These are phyloP conservation scores for Chelon auratus DNA, from an alignment of 2,797 vertebrate genomes.

Conservation along the genomic window DNA sequence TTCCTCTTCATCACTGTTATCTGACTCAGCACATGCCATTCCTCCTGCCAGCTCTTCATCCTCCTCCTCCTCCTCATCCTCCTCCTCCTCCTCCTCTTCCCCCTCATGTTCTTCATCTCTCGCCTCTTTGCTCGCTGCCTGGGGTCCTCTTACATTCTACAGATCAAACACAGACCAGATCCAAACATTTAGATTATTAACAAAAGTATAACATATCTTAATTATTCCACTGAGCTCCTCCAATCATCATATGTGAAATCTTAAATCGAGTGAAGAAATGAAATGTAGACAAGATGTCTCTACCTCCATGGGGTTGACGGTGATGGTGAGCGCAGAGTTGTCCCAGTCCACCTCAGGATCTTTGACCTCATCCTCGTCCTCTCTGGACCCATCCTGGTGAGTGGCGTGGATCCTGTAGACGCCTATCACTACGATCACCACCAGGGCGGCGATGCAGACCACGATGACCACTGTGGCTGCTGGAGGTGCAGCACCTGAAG, in stretches of 20 bases:
- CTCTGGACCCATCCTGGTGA: constrained; percentile 85
- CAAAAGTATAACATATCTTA: too few relatives aligned
- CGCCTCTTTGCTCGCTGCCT: constrained; percentile 61
- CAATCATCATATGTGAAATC: not conserved
- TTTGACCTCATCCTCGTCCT: constrained; percentile 84
- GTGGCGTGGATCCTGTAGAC: constrained; percentile 90
- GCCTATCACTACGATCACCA: constrained; percentile 91
- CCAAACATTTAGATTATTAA: too few relatives aligned
- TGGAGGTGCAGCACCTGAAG: constrained; percentile 79
- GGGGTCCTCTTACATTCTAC: constrained; percentile 89
- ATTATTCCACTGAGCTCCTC: not conserved
- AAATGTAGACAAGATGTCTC: not conserved
- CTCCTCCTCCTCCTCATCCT: constrained; percentile 86
- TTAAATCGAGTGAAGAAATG: not conserved
- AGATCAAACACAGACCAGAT: constrained; percentile 35
- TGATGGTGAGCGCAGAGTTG: constrained; percentile 93
- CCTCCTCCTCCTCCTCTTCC: constrained; percentile 70
- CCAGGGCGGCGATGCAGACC: constrained; percentile 91
- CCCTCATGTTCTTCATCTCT: constrained; percentile 80
- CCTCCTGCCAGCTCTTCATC: constrained; percentile 86
- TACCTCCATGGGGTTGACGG: constrained; percentile 97
- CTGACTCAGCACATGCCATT: constrained; percentile 90
- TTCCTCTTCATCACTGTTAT: constrained; percentile 90
- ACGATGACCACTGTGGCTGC: constrained; percentile 90
- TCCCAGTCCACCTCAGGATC: constrained; percentile 94